Evolutionary conservation across 2,113 vertebrate genomes (phyloP), one percentile per base, ranked within the genome.

Genomic region (Sebastes fasciatus): DNA sequence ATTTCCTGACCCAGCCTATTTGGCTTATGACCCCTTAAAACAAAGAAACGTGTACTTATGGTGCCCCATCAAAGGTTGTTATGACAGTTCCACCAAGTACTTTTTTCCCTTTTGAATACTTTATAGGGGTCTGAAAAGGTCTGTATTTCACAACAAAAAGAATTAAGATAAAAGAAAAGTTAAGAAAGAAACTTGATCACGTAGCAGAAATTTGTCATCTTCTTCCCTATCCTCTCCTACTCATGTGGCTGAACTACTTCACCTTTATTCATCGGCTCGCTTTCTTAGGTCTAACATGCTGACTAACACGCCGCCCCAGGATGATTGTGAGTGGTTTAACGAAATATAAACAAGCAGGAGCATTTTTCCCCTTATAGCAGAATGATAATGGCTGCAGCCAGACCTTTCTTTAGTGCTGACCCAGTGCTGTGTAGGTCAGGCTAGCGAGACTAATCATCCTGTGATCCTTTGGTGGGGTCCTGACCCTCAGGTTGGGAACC

Each of bases 1-100:
- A 8, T 51, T 71, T 67, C 40, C 61, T 68, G 19, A 76, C 52
- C 0, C 14, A 58, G 7, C 40, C 45, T 49, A 17, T 74, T 65
- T 46, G 19, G 57, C 40, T 57, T 17, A 1, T 62, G 58, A 80
- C 43, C 46, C 23, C n/a, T 77, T 66, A 5, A 73, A 69, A 74
- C 23, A 66, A 72, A 57, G n/a, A 43, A 17, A 8, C 19, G 21
- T 83, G 34, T 63, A 46, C 46, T 16, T 17, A 78, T 26, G 52
- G 51, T 10, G 2, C 14, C 8, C 19, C 1, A 6, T 74, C 19
- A 7, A 12, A 26, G 34, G 16, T 13, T 82, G 14, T 43, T 51
- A 42, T 65, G 13, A 65, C 13, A 40, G 5, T 8, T 42, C 3
- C 54, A 55, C 34, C 34, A 58, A 58, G 21, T 4, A 58, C n/a